Percentiles rank a stretch among this genome's conserved stretches.
phyloP scores from a whole-genome alignment of 2,888 invertebrate species.

The Limenitis arthemis region DNA sequence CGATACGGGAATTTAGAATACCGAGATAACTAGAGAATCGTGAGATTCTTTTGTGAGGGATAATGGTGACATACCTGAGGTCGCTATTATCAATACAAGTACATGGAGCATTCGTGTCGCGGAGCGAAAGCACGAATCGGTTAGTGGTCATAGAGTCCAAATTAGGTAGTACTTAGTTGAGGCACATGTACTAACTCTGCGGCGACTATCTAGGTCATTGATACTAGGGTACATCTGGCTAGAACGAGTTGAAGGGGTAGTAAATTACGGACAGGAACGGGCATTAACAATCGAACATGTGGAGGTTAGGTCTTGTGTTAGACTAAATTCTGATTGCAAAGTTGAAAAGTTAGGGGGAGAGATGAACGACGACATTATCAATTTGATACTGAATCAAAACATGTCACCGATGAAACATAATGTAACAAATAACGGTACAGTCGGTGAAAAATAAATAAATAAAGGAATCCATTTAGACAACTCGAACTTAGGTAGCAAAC shows the following conservation, averaged over 20 bases:
- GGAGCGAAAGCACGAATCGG: neutral
- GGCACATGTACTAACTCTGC: neutral
- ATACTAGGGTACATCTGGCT: slow-evolving; percentile 8
- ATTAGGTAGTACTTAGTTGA: neutral
- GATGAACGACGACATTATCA: neutral
- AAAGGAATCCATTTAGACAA: neutral
- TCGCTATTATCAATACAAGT: neutral
- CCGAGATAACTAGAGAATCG: neutral
- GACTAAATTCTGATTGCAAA: neutral
- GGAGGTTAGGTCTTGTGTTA: neutral
- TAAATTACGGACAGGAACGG: neutral
- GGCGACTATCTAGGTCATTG: neutral
- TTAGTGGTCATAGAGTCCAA: neutral
- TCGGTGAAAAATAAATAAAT: neutral
- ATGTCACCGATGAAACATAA: neutral
- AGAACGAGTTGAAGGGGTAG: neutral
- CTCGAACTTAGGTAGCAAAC: neutral
- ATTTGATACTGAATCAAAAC: neutral
- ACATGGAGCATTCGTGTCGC: neutral
- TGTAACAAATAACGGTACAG: neutral
- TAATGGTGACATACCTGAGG: neutral
- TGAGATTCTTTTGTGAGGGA: neutral
- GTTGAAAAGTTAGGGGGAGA: neutral
- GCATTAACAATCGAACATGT: neutral
- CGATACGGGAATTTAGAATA: neutral